Conservation (phyloP, 2,888 invertebrate genomes). For the Dorcus parallelipipedus region DNA sequence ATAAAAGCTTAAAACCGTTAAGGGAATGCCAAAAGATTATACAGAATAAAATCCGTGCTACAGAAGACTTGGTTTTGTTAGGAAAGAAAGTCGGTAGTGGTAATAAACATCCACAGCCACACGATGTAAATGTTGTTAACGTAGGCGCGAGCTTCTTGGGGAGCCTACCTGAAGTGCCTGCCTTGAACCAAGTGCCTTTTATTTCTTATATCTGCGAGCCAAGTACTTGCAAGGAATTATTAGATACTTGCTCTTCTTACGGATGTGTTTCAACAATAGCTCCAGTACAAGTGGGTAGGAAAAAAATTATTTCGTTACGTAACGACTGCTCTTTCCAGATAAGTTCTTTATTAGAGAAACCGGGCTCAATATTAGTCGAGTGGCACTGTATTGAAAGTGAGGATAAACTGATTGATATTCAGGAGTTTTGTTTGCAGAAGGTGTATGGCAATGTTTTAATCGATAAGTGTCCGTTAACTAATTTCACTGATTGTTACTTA, state of each 20-base stretch:
- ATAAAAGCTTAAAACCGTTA: slow-evolving; percentile 45
- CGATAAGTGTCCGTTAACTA: slow-evolving; percentile 35
- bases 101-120: neutral
- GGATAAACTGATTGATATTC: slow-evolving; percentile 47
- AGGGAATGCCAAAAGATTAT: slow-evolving; percentile 46
- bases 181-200: slow-evolving; percentile 54
- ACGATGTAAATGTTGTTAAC: slow-evolving; percentile 26
- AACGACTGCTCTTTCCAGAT: slow-evolving; percentile 44
- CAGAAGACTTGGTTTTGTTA: slow-evolving; percentile 38
- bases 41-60: slow-evolving; percentile 41
- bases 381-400: slow-evolving; percentile 51
- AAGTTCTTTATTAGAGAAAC: slow-evolving; percentile 50
- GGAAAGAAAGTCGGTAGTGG: slow-evolving; percentile 28
- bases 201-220: slow-evolving; percentile 51
- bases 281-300: slow-evolving; percentile 38
- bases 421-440: slow-evolving; percentile 49
- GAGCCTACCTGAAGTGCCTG: slow-evolving; percentile 56
- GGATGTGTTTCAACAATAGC: slow-evolving; percentile 40
- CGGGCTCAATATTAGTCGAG: slow-evolving; percentile 53
- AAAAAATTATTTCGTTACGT: no score
- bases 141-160: slow-evolving; percentile 41
- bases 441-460: slow-evolving; percentile 45
- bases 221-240: slow-evolving; percentile 33
- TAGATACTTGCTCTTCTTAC: slow-evolving; percentile 32
- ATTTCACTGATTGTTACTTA: slow-evolving; percentile 48